Percentiles rank a stretch among this genome's conserved stretches.
phyloP scores from a whole-genome alignment of 2,797 vertebrate genomes.

The Nannoperca obscura region DNA sequence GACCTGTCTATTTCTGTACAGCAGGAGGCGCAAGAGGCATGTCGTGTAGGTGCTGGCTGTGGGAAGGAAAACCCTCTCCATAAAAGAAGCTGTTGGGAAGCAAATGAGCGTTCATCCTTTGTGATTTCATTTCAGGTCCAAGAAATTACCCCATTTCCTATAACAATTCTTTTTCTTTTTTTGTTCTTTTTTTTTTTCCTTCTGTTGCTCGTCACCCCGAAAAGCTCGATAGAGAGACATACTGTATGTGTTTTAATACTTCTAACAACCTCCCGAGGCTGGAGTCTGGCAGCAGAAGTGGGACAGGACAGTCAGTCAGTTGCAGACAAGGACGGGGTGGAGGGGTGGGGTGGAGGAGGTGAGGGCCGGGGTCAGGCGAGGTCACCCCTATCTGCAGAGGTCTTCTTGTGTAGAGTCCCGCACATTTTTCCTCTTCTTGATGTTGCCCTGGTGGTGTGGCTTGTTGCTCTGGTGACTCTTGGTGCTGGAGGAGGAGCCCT shows the following conservation, averaged over 20 bases:
- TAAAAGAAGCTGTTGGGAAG: conserved; percentile 74
- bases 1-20: conserved; percentile 74
- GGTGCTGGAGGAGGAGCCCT: conserved; percentile 88
- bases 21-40: conserved; percentile 76
- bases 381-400: conserved; percentile 93
- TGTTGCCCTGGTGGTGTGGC: conserved; percentile 90
- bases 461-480: conserved; percentile 89
- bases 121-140: conserved; percentile 77
- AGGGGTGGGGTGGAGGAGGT: background rate
- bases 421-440: conserved; percentile 98
- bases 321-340: conserved; percentile 55
- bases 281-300: conserved; percentile 76
- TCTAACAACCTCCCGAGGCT: conserved; percentile 73
- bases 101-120: conserved; percentile 72
- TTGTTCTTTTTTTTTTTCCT: conserved; percentile 59
- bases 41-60: conserved; percentile 69
- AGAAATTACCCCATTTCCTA: conserved; percentile 68
- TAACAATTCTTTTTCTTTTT: conserved; percentile 64
- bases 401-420: conserved; percentile 91
- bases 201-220: conserved; percentile 66
- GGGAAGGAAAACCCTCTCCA: conserved; percentile 61
- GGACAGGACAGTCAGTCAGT: conserved; percentile 70
- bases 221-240: conserved; percentile 58
- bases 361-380: conserved; percentile 14
- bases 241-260: conserved; percentile 66